These are phyloP conservation scores for Ophion slaviceki DNA, from an alignment of 2,888 invertebrate genomes.

Conservation along the genomic window DNA sequence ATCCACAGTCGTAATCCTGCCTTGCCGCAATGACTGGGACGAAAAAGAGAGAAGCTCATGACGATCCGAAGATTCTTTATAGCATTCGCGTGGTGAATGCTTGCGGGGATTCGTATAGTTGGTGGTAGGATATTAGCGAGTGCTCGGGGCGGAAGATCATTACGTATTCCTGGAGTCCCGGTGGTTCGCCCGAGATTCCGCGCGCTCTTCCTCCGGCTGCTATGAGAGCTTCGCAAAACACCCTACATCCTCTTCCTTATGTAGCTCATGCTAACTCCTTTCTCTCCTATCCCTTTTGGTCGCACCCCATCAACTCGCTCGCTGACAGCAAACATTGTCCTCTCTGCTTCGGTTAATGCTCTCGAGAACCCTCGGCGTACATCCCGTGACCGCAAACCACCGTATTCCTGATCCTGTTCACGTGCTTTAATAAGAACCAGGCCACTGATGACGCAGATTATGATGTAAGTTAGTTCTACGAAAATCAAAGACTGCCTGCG, in stretches of 20 bases:
- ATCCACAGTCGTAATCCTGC: neutral
- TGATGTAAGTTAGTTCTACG: conserved; percentile 37
- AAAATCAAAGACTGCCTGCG: neutral
- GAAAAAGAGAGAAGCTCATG: conserved; percentile 24
- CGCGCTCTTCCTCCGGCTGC: conserved; percentile 14
- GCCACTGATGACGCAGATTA: conserved; percentile 36
- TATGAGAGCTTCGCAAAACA: conserved; percentile 50
- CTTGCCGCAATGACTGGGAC: neutral
- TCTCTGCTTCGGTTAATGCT: conserved; percentile 47
- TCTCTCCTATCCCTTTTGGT: neutral
- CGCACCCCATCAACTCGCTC: conserved; percentile 28
- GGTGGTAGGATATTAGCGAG: conserved; percentile 44
- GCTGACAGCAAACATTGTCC: conserved; percentile 60
- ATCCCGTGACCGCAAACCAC: conserved; percentile 33
- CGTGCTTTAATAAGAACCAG: conserved; percentile 51
- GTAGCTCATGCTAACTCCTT: conserved; percentile 30
- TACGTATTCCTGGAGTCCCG: conserved; percentile 66
- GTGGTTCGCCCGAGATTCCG: conserved; percentile 53
- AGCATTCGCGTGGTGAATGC: conserved; percentile 47
- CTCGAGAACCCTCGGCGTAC: conserved; percentile 23
- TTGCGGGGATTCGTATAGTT: conserved; percentile 38
- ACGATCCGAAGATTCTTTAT: conserved; percentile 56
- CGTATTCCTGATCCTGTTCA: conserved; percentile 43
- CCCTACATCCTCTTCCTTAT: conserved; percentile 58
- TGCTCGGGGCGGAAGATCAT: conserved; percentile 61